Evolutionary conservation across 53 echinoderm and acorn worm species (phyloP).

Genomic region (Arbacia lixula): DNA sequence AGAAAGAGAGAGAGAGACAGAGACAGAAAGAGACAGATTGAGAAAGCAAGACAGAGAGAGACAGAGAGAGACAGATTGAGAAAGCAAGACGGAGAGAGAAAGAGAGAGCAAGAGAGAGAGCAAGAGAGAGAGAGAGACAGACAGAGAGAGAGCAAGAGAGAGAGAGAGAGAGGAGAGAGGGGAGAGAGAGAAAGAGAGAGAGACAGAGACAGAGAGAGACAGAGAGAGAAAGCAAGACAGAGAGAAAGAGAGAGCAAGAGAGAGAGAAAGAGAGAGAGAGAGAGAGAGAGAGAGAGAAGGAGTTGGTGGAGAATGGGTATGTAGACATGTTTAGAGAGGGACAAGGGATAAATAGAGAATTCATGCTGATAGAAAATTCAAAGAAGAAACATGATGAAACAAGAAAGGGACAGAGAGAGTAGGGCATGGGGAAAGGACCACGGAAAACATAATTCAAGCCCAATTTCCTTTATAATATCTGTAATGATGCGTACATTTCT

Average conservation of each 20-base stretch:
- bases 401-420: neutral
- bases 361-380: neutral
- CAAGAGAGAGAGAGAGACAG: neutral
- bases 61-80: neutral
- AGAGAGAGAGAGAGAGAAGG: neutral
- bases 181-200: neutral
- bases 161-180: neutral
- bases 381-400: neutral
- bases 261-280: neutral
- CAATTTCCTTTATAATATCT: too few species aligned
- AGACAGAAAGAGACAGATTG: neutral
- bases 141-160: neutral
- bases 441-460: neutral
- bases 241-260: neutral
- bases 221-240: neutral
- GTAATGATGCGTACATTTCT: too few species aligned
- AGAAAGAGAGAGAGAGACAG: neutral
- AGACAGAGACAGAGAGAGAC: neutral
- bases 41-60: neutral
- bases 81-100: neutral
- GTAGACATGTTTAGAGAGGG: neutral
- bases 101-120: neutral
- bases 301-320: neutral
- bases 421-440: neutral
- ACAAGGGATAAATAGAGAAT: neutral